phyloP scores from a whole-genome alignment of 1,140 invertebrate species.

The Antheraea mylitta region DNA sequence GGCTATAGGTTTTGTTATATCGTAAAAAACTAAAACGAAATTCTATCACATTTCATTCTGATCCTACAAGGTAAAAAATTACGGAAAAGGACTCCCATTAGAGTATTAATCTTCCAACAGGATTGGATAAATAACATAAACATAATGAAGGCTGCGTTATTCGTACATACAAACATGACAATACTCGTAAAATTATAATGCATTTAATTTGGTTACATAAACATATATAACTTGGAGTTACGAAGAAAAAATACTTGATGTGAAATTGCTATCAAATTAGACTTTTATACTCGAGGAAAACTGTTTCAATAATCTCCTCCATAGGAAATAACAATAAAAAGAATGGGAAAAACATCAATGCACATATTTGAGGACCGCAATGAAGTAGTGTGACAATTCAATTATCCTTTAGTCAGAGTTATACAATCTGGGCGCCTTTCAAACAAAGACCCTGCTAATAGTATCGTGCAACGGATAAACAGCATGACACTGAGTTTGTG shows the following conservation, averaged over 20 bases:
- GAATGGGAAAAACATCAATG: neutral
- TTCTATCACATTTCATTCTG: neutral
- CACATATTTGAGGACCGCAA: constrained; percentile 14
- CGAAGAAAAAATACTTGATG: no score
- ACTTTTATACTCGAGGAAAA: no score
- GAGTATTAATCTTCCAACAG: neutral
- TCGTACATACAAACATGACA: no score
- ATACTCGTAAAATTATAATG: no score
- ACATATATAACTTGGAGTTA: no score
- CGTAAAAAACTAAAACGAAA: neutral
- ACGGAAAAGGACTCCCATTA: no score
- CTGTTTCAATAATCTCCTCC: no score
- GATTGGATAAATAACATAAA: neutral
- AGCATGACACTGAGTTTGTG: constrained; percentile 60
- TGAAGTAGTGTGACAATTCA: constrained; percentile 60
- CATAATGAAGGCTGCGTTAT: neutral
- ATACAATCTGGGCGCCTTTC: constrained; percentile 58
- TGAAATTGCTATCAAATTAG: no score
- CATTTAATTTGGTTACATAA: no score
- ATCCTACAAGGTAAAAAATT: neutral
- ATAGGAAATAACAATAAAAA: neutral
- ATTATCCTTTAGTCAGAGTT: constrained; percentile 57
- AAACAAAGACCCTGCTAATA: constrained; percentile 71
- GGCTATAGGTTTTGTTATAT: constrained; percentile 4
- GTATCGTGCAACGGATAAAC: constrained; percentile 65